A percentile compares a stretch with the other conserved stretches of the same genome.
These are phyloP conservation scores for Hycleus cichorii DNA, from an alignment of 1,140 invertebrate species.

Conservation along the genomic window DNA sequence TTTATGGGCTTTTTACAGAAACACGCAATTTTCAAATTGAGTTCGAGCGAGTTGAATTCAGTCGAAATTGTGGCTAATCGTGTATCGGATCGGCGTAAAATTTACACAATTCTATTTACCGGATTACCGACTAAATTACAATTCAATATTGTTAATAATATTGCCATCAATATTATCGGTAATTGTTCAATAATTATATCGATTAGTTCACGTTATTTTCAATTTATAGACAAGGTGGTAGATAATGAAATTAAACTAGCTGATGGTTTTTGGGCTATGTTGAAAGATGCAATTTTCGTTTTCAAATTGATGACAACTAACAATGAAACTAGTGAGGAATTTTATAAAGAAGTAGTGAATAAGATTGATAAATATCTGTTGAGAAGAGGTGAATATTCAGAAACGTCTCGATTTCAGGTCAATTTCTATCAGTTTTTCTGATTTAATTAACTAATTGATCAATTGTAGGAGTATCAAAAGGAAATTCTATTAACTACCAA, in stretches of 20 bases:
- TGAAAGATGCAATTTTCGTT: conserved; percentile 5
- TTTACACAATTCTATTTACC: neutral
- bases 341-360: conserved; percentile 2
- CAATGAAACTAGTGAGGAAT: neutral
- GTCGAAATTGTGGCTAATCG: neutral
- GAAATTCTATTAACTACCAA: conserved; percentile 1
- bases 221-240: conserved; percentile 6
- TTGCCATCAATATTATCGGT: neutral
- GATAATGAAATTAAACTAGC: neutral
- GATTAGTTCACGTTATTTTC: neutral
- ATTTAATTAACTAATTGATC: neutral
- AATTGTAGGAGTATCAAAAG: conserved; percentile 6
- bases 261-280: conserved; percentile 8
- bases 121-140: neutral
- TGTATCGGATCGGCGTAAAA: conserved; percentile 2
- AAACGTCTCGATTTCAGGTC: neutral
- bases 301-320: conserved; percentile 3
- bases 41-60: neutral
- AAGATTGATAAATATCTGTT: neutral
- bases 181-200: neutral
- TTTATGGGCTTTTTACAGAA: neutral
- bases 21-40: neutral
- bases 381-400: conserved; percentile 1
- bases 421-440: neutral
- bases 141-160: conserved; percentile 1